Evolutionary conservation across 2,797 vertebrate species (phyloP).

Genomic region (Eulemur coronatus): DNA sequence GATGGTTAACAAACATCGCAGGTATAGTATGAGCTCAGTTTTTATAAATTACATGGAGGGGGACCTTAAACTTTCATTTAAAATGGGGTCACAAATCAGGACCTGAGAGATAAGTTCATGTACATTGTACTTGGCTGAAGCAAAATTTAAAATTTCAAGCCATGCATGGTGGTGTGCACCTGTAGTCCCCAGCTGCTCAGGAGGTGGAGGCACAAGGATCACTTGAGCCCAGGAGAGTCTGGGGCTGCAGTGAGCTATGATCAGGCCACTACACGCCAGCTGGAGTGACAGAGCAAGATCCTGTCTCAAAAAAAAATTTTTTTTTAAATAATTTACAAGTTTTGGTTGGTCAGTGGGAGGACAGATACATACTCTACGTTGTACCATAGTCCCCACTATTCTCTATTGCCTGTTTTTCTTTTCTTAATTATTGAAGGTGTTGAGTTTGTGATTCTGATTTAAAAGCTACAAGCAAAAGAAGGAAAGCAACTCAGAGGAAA

Average conservation of each 20-base stretch:
- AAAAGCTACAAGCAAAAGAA: not conserved
- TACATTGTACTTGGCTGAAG: not conserved
- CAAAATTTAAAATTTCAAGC: not conserved
- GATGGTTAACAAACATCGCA: not conserved
- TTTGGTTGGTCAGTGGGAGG: accelerated
- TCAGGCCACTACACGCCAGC: not conserved
- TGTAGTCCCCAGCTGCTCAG: not conserved
- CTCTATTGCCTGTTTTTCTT: not conserved
- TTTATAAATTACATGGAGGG: not conserved
- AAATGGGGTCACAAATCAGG: not conserved
- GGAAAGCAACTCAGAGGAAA: not conserved
- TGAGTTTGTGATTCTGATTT: not conserved
- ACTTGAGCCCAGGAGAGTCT: not conserved
- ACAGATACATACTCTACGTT: not conserved
- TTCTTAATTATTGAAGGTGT: not conserved
- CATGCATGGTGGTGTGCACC: not conserved
- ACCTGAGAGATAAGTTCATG: not conserved
- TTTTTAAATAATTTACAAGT: not conserved
- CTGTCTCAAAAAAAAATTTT: not conserved
- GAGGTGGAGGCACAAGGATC: too few relatives aligned
- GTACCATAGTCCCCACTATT: not conserved
- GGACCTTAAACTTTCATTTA: not conserved
- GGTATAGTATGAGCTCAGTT: not conserved
- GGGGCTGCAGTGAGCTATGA: not conserved
- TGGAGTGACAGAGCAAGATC: not conserved